Conservation (phyloP, 2,113 vertebrate genomes). For the Anguilla rostrata region DNA sequence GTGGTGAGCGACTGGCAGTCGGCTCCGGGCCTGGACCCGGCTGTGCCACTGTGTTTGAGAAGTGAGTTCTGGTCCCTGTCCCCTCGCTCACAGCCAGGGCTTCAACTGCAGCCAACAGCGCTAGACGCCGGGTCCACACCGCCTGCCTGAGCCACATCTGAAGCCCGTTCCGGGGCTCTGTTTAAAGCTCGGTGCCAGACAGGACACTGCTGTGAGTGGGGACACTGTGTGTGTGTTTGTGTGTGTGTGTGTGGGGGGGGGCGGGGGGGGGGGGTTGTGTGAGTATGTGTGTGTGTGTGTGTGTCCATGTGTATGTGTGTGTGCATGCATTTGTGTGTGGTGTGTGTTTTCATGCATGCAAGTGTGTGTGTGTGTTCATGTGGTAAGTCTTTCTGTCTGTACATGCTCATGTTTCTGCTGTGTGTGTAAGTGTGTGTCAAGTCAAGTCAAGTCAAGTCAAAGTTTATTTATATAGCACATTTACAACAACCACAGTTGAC, state of each 20-base stretch:
- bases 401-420: not conserved
- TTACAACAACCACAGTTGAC: too few species aligned
- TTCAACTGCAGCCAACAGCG: constrained; percentile 85
- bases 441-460: too few species aligned
- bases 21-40: constrained; percentile 73
- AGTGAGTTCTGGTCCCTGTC: constrained; percentile 84
- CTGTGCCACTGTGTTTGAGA: constrained; percentile 82
- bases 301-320: too few species aligned
- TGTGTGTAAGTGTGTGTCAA: too few species aligned
- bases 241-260: not conserved
- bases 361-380: not conserved
- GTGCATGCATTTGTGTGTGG: too few species aligned
- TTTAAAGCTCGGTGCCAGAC: constrained; percentile 77
- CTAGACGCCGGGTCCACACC: constrained; percentile 46
- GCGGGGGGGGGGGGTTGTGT: not conserved
- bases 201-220: constrained; percentile 43
- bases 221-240: not conserved
- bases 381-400: not conserved
- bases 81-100: constrained; percentile 79
- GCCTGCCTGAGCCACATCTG: constrained; percentile 13
- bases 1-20: constrained; percentile 43
- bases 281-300: constrained; percentile 3
- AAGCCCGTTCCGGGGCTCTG: constrained; percentile 45
- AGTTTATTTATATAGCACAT: too few species aligned
- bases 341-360: too few species aligned